Base-by-base conservation (phyloP, 2,888 invertebrate genomes). In the Oligia latruncula region DNA sequence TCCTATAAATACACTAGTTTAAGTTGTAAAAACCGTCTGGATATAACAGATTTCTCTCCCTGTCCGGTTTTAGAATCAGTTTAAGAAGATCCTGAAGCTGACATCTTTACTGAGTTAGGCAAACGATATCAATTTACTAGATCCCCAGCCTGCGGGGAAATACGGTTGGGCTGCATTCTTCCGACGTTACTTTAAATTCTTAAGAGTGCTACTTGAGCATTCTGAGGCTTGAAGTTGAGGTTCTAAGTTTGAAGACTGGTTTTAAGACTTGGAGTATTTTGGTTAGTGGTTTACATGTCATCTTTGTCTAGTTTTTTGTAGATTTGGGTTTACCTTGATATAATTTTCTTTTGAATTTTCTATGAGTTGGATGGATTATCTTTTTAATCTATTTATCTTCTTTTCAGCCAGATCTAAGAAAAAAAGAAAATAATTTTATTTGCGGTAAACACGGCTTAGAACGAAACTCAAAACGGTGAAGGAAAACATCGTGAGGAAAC, bases 111-210 rank as follows among this genome's bases (percentile, higher is more conserved):
- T 29, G 52, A 83, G 83, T 77, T 78, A 83, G 72, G 65, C 40
- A 73, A 83, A 83, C 65, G 78, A 71, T 83, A 71, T 83, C 82
- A 78, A 78, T 83, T 78, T 78, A 71, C 71, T 49, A 8, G 66
- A 62, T 62, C 49, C 23, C 23, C 8, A 17, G 52, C n/a, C 62
- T 17, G 20, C 60, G 35, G 60, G 60, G 29, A 83, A 78, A 71
- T 52, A 23, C 29, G 23, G 49, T 60, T 29, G 35, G 29, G 78
- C 60, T 83, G 65, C 67, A 77, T 73, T 62, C 65, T 40, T 3
- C 64, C 35, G 60, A 46, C 72, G 20, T 52, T 65, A 46, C 60
- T 82, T 82, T 62, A 71, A 73, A 83, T 60, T 77, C 58, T 81
- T 71, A n/a, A 58, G 43, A 65, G 49, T 40, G 29, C 43, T 67